A percentile compares a stretch with the other conserved stretches of the same genome.
phyloP scores from a whole-genome alignment of 2,113 vertebrate species.

The Alligator mississippiensis region DNA sequence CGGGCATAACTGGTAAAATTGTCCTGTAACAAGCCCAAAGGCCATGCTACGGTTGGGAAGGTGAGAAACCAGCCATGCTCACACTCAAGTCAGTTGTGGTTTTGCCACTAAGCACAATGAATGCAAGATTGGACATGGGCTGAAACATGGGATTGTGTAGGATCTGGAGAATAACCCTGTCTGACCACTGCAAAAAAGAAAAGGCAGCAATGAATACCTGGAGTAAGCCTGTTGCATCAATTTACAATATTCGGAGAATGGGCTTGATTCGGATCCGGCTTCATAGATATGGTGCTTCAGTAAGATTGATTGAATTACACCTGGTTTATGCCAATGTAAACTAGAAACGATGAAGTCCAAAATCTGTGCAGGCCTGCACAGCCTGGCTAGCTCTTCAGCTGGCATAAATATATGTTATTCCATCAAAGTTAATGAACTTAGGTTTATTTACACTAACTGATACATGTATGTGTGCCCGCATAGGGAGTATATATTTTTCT shows the following conservation, averaged over 20 bases:
- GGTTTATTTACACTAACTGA: neutral
- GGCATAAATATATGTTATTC: neutral
- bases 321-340: neutral
- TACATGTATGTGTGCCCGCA: fast-evolving
- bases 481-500: neutral
- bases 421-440: neutral
- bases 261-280: constrained; percentile 11
- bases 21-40: neutral
- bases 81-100: neutral
- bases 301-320: neutral
- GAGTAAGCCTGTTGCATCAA: constrained; percentile 3
- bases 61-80: neutral
- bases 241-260: neutral
- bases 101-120: neutral
- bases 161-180: neutral
- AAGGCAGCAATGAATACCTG: neutral
- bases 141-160: neutral
- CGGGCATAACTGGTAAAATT: neutral
- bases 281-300: neutral
- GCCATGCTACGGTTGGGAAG: neutral
- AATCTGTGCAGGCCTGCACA: neutral
- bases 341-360: neutral
- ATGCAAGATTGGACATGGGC: neutral
- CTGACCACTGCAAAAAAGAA: neutral
- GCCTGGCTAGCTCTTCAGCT: neutral